Conservation (phyloP, 2,888 invertebrate genomes). For the Alentia gelatinosa region DNA sequence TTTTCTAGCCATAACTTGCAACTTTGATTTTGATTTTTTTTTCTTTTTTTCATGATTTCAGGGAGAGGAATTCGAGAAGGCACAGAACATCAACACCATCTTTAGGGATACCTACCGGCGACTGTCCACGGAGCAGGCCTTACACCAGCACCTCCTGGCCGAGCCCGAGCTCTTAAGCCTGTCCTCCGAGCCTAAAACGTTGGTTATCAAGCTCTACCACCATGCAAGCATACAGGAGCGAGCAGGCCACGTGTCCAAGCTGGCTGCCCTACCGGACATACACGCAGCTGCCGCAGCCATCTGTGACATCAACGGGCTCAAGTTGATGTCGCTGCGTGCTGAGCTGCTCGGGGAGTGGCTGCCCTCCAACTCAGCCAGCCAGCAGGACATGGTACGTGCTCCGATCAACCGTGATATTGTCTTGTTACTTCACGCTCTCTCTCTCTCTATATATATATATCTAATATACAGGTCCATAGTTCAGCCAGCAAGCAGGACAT, state of each 20-base stretch:
- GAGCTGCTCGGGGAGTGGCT: slow-evolving; percentile 72
- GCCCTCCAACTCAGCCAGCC: slow-evolving; percentile 62
- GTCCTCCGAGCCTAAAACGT: slow-evolving; percentile 66
- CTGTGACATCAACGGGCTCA: slow-evolving; percentile 67
- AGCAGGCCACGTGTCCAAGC: neutral
- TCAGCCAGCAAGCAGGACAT: too few species aligned
- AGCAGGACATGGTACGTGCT: slow-evolving; percentile 54
- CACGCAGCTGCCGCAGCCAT: slow-evolving; percentile 69
- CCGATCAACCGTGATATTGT: too few species aligned
- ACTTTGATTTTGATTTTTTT: too few species aligned
- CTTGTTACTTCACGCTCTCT: too few species aligned
- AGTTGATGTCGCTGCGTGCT: slow-evolving; percentile 65
- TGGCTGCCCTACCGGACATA: slow-evolving; percentile 66
- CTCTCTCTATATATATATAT: too few species aligned
- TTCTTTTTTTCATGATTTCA: slow-evolving; percentile 11
- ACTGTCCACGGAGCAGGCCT: slow-evolving; percentile 71
- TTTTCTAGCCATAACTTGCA: too few species aligned
- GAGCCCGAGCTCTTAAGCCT: slow-evolving; percentile 68
- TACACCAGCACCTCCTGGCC: slow-evolving; percentile 69
- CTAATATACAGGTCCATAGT: too few species aligned
- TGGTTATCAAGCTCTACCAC: slow-evolving; percentile 73
- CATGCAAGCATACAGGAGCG: slow-evolving; percentile 65
- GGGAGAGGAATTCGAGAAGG: slow-evolving; percentile 68
- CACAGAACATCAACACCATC: slow-evolving; percentile 68
- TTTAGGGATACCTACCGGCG: slow-evolving; percentile 69